phyloP scores from a whole-genome alignment of 1,140 invertebrate species.

The Doryteuthis pealeii region DNA sequence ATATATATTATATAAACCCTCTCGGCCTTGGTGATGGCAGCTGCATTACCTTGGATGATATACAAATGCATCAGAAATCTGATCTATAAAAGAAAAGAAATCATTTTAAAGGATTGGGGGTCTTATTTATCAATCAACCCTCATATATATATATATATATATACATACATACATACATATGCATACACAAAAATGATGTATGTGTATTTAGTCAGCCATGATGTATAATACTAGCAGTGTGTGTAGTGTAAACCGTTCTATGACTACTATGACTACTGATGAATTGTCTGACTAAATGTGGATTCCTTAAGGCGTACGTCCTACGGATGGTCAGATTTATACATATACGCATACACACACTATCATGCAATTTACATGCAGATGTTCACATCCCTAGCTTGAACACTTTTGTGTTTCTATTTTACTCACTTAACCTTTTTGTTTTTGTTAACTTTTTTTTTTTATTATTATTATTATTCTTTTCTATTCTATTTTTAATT shows the following conservation, averaged over 20 bases:
- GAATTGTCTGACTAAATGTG: background rate
- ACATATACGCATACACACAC: background rate
- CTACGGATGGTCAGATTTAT: background rate
- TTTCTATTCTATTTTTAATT: background rate
- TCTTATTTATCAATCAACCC: too few species aligned
- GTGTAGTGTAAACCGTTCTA: background rate
- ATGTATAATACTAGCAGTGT: background rate
- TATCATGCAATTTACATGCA: background rate
- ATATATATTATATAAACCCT: too few species aligned
- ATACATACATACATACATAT: too few species aligned
- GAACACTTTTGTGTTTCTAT: background rate
- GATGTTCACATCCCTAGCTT: slow-evolving; percentile 1
- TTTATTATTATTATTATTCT: background rate
- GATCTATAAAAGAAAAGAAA: too few species aligned
- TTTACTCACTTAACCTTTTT: too few species aligned
- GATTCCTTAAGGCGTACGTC: background rate
- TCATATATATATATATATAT: too few species aligned
- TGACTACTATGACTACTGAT: background rate
- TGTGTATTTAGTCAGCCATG: too few species aligned
- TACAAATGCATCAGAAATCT: too few species aligned
- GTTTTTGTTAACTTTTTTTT: background rate
- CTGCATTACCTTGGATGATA: too few species aligned
- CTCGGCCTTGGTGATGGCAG: too few species aligned
- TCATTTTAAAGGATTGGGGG: too few species aligned
- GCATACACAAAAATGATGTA: too few species aligned